Conservation (phyloP, 2,797 vertebrate genomes). For the Eupleurogrammus muticus region DNA sequence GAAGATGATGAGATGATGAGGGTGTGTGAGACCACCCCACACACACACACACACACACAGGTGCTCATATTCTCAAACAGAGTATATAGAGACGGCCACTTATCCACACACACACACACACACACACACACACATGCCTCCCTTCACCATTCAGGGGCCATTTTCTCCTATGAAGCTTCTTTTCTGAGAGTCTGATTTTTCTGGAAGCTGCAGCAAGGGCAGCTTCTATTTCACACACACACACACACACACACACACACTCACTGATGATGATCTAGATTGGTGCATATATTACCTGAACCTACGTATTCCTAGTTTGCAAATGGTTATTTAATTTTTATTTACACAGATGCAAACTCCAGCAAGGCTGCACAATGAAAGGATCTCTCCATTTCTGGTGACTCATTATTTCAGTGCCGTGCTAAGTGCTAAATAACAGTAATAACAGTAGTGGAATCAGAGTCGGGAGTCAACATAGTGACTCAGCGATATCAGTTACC, state of each 20-base stretch:
- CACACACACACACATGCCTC: neutral
- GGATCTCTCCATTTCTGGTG: neutral
- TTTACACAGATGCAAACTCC: too few species aligned
- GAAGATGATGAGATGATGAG: neutral
- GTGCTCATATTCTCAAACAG: neutral
- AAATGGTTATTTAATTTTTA: too few species aligned
- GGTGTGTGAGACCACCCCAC: neutral
- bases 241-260: too few species aligned
- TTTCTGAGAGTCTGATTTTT: conserved; percentile 20
- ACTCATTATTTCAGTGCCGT: neutral
- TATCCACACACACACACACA: neutral
- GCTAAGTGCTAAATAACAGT: too few species aligned
- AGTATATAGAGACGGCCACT: neutral
- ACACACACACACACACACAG: neutral
- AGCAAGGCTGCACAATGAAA: neutral
- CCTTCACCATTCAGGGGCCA: neutral
- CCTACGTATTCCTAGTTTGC: too few species aligned
- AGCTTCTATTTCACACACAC: conserved; percentile 18
- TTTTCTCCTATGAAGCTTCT: conserved; percentile 6
- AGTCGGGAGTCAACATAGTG: too few species aligned
- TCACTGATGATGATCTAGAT: conserved; percentile 30
- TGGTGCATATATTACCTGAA: neutral
- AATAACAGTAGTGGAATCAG: too few species aligned
- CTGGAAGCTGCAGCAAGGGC: conserved; percentile 22
- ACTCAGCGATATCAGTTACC: too few species aligned